These are phyloP conservation scores for Propithecus perrieri DNA, from an alignment of 2,797 vertebrate species.

Conservation along the genomic window DNA sequence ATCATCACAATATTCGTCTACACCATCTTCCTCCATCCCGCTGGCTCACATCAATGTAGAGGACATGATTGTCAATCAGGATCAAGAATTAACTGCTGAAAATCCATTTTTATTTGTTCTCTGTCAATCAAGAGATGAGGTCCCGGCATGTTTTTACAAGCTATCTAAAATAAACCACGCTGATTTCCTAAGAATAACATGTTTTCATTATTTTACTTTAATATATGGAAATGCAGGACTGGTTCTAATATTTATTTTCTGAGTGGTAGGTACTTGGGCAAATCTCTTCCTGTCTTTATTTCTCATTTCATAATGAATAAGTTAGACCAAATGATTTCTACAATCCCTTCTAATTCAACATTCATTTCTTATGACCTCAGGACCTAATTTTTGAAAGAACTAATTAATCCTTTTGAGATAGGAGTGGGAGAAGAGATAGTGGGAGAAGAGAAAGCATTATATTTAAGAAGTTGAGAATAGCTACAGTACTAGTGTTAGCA, in stretches of 20 bases:
- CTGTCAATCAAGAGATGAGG: constrained; percentile 8
- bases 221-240: background rate
- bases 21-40: background rate
- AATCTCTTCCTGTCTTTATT: background rate
- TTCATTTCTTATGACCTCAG: background rate
- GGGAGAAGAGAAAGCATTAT: background rate
- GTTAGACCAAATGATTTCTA: background rate
- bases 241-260: constrained; percentile 16
- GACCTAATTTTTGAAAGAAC: constrained; percentile 16
- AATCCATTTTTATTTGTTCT: constrained; percentile 27
- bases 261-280: background rate
- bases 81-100: constrained; percentile 15
- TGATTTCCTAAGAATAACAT: background rate
- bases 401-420: background rate
- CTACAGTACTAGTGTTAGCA: background rate
- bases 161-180: background rate
- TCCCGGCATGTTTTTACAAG: background rate
- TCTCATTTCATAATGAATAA: background rate
- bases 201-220: background rate
- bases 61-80: background rate
- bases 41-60: background rate
- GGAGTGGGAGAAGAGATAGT: background rate
- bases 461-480: constrained; percentile 8
- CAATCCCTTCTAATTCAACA: background rate
- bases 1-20: background rate